These are phyloP conservation scores for Lycaon pictus DNA, from an alignment of 2,113 vertebrate genomes.

Conservation along the genomic window DNA sequence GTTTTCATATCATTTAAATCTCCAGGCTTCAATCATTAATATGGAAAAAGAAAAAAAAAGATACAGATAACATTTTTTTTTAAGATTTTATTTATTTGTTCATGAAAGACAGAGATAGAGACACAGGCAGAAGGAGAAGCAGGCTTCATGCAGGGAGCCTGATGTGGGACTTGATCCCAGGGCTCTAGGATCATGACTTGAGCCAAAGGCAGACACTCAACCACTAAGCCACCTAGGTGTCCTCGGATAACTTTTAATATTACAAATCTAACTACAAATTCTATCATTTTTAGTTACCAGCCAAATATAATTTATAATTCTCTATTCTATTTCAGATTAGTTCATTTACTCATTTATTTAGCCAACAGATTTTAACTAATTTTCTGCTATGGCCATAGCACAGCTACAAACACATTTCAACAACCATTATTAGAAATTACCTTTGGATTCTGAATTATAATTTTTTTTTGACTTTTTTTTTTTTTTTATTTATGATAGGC, in stretches of 20 bases:
- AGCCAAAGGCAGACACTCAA: too few relatives aligned
- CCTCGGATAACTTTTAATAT: not conserved
- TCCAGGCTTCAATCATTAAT: not conserved
- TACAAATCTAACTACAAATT: not conserved
- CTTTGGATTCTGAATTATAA: not conserved
- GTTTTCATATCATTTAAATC: not conserved
- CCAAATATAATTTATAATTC: not conserved
- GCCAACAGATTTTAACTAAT: not conserved
- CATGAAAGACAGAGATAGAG: too few relatives aligned
- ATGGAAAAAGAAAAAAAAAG: not conserved
- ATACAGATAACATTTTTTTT: not conserved
- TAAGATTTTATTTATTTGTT: too few relatives aligned
- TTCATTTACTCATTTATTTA: not conserved
- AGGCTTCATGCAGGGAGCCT: too few relatives aligned
- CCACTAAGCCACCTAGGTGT: too few relatives aligned
- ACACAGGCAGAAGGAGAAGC: too few relatives aligned
- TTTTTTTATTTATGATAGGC: too few relatives aligned
- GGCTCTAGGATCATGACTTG: too few relatives aligned
- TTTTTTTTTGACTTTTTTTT: too few relatives aligned
- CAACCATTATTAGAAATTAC: not conserved
- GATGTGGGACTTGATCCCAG: too few relatives aligned
- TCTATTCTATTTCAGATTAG: not conserved
- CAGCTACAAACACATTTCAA: not conserved
- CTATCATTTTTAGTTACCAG: not conserved
- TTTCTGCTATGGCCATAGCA: not conserved